Conservation (phyloP, 2,888 invertebrate species). For the Coecobrya sp. region DNA sequence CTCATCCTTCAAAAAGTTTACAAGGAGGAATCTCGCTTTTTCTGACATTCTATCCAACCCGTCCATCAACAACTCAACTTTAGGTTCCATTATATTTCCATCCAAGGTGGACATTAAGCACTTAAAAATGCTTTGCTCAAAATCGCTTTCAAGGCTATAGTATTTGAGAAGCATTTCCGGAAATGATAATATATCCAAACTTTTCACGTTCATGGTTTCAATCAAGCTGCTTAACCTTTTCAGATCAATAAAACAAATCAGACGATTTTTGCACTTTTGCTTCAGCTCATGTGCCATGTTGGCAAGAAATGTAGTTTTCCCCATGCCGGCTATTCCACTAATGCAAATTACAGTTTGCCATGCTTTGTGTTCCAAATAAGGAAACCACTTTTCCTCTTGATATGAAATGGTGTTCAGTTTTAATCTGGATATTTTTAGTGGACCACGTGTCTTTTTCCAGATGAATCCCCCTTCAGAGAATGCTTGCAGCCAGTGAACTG, state of each 20-base stretch:
- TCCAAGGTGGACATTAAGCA: background rate
- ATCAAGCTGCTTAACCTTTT: background rate
- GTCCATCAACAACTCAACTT: constrained; percentile 60
- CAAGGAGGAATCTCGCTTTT: background rate
- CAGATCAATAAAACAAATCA: constrained; percentile 29
- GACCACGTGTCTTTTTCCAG: constrained; percentile 33
- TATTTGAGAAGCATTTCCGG: background rate
- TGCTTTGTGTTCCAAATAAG: constrained; percentile 6
- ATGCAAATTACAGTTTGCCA: constrained; percentile 39
- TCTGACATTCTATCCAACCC: background rate
- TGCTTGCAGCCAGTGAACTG: constrained; percentile 36
- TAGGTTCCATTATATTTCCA: background rate
- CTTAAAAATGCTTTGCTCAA: constrained; percentile 23
- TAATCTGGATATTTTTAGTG: background rate
- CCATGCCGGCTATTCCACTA: constrained; percentile 45
- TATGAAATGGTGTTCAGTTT: background rate
- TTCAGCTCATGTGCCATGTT: constrained; percentile 23
- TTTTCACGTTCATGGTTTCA: background rate
- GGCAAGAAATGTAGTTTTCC: constrained; percentile 46
- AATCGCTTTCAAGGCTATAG: background rate
- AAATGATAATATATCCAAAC: constrained; percentile 18
- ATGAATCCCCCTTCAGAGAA: constrained; percentile 14
- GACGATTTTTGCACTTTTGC: background rate
- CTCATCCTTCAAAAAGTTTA: constrained; percentile 10
- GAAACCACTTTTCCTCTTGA: constrained; percentile 35